Conservation (phyloP, 2,888 invertebrate species). For the Odontomyia ornata region DNA sequence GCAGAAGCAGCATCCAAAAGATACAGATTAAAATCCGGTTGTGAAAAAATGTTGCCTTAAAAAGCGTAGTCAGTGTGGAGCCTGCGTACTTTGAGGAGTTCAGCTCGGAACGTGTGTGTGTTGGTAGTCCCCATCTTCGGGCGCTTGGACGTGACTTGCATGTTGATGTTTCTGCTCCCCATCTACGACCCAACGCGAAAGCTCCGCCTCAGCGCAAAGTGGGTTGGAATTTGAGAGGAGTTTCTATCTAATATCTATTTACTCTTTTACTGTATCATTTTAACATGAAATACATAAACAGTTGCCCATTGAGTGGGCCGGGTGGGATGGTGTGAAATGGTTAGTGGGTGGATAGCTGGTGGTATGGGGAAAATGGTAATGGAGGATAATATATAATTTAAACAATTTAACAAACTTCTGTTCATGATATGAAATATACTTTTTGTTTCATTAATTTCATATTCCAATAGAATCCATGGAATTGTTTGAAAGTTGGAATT, state of each 20-base stretch:
- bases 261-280: constrained; percentile 34
- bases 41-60: not conserved
- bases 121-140: constrained; percentile 15
- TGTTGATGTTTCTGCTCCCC: not conserved
- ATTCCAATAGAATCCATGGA: not conserved
- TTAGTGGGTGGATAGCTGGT: not conserved
- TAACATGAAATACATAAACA: constrained; percentile 19
- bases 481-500: constrained; percentile 4
- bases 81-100: constrained; percentile 15
- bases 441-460: constrained; percentile 1
- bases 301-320: constrained; percentile 18
- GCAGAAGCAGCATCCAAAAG: not conserved
- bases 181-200: not conserved
- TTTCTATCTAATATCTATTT: constrained; percentile 19
- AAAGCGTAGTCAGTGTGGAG: not conserved
- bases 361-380: not conserved
- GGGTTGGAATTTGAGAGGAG: not conserved
- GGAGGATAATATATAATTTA: constrained; percentile 3
- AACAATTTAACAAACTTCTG: constrained; percentile 22
- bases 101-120: not conserved
- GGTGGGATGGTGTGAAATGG: not conserved
- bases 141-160: not conserved
- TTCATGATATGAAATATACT: constrained; percentile 2
- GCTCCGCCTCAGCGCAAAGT: not conserved
- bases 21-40: not conserved